Base-by-base conservation (phyloP, 2,797 vertebrate species). In the Enteromius trimaculatus region DNA sequence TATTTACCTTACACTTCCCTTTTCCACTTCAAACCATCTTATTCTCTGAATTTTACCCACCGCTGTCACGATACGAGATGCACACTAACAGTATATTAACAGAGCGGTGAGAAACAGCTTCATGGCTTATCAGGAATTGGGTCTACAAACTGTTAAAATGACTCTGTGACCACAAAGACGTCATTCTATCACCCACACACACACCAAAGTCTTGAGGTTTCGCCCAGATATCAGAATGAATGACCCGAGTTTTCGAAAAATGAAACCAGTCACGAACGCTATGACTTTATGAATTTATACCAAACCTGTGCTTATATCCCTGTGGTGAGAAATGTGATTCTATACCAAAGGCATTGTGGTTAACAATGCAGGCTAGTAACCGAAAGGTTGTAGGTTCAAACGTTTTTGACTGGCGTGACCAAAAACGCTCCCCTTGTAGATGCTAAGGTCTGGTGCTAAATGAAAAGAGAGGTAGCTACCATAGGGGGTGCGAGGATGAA, bases 401-500 rank as follows among this genome's bases (percentile, higher is more conserved):
- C 1, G 9, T 51, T 72, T 51, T 51, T 31, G 2, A 34, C 19
- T 34, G 17, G 47, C 21, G 47, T 11, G 47, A 21, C 9, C 70
- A 26, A 23, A 60, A 60, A 60, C 4, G 11, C 11, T 60, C 58
- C 11, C 21, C 26, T 31, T 51, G 31, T 29, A 21, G 26, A 72
- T 29, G 29, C 13, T 17, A 26, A 70, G 13, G 44, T 31, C 13
- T 37, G 14, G 26, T 10, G 16, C 5, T 34, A 34, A 1, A 29
- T 14, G 13, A 23, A 58, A 31, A 13, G 13, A 23, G 90, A 94
- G 92, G 92, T 93, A 92, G 88, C 93, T 91, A 86, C 81, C 81
- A 92, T 91, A 79, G 94, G 81, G 70, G 92, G 49, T 79, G 90
- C 42, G 87, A 90, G 85, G 81, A 93, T 87, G 89, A 93, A 94